Conservation (phyloP, 2,113 vertebrate species). For the Nerophis ophidion region DNA sequence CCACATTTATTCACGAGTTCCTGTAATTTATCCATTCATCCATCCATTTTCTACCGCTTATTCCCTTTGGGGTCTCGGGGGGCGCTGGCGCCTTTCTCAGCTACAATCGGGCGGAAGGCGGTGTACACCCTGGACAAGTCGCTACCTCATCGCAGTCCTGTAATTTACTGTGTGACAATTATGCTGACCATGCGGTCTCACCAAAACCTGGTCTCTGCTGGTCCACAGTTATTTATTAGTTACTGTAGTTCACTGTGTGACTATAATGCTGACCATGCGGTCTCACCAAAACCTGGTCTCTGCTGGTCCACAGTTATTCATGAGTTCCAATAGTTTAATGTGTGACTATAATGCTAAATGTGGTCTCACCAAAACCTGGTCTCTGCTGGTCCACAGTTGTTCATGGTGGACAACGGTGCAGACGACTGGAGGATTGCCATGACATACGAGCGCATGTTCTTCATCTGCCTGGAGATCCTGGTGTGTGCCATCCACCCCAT, state of each 20-base stretch:
- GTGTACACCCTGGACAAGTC: no score
- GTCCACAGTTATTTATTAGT: conserved; percentile 49
- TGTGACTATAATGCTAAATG: conserved; percentile 28
- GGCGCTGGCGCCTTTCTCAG: no score
- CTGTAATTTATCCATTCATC: no score
- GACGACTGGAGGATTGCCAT: conserved; percentile 99
- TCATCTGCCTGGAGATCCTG: conserved; percentile 98
- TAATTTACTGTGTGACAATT: no score
- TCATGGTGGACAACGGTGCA: conserved; percentile 99
- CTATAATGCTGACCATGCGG: conserved; percentile 21
- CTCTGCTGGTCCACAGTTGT: conserved; percentile 79
- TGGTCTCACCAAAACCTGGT: conserved; percentile 3
- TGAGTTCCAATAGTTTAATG: conserved; percentile 62
- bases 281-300: conserved; percentile 11
- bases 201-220: conserved; percentile 41
- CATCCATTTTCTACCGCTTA: no score
- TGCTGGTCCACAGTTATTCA: conserved; percentile 86
- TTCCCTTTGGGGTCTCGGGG: no score
- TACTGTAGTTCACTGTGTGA: conserved; percentile 32
- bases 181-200: no score
- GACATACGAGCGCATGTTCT: conserved; percentile 98
- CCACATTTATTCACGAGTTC: no score
- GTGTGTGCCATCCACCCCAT: conserved; percentile 98
- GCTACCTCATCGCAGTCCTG: no score
- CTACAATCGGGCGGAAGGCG: no score